Base-by-base conservation (phyloP, 2,888 invertebrate species). In the Drosophila diplacantha region DNA sequence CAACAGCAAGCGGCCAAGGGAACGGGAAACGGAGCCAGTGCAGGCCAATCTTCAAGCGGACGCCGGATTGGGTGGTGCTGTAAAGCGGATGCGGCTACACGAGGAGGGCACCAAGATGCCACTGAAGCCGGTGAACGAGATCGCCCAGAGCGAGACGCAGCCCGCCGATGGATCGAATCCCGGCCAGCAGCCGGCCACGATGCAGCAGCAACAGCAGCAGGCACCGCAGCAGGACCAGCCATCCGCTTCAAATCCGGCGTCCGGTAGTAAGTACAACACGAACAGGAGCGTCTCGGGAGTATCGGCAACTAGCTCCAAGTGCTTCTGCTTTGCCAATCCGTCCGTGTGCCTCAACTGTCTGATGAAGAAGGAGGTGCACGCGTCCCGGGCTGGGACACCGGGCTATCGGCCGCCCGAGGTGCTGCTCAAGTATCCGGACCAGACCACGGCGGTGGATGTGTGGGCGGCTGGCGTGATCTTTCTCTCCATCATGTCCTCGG, bases 381-480 rank as follows among this genome's bases (percentile, higher is more conserved):
- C 95, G 8, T 92, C 94, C 5, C 90, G 96, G 78, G 96, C 96
- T 54, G 96, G 96, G 68, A 96, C 96, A 43, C 95, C 96, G 53
- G 96, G 96, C 34, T 96, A 94, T 88, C 91, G 96, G 29, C 94
- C 96, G 55, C 96, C 96, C 0, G 96, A 95, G 90, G 94, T 95
- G 76, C 88, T 95, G 73, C 89, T 96, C 31, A 95, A 95, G 88
- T 92, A 92, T 86, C 90, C 91, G n/a, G 89, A 91, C 65, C 97
- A 97, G 89, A 93, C 93, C 32, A 93, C 94, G 80, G 94, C 94
- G 66, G 94, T 97, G 72, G 97, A 97, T 89, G 90, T 95, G 79
- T 97, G 97, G 96, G 95, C 96, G 49, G 92, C 92, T 41, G 96
- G 96, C 60, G 93, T 96, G 50, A 95, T 96, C 75, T 91, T 96